phyloP scores from a whole-genome alignment of 2,113 vertebrate genomes.

The Caranx melampygus region DNA sequence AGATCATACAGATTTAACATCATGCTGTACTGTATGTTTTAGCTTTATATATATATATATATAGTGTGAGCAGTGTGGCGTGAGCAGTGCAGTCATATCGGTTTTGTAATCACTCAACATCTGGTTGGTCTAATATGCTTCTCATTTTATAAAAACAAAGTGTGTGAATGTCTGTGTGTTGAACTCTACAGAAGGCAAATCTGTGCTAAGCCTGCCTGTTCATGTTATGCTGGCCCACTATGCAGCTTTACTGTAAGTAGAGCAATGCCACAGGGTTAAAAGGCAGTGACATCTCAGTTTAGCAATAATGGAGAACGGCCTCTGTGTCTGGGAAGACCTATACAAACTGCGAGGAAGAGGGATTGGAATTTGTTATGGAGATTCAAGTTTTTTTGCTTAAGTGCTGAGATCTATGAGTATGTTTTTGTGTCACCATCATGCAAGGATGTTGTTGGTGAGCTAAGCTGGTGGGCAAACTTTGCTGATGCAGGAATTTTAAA shows the following conservation, averaged over 20 bases:
- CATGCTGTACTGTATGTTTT: background rate
- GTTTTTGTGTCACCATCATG: background rate
- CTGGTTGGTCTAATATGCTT: conserved; percentile 7
- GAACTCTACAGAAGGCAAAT: conserved; percentile 21
- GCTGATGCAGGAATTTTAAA: conserved; percentile 39
- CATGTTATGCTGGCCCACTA: conserved; percentile 42
- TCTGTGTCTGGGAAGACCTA: conserved; percentile 29
- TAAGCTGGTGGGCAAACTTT: background rate
- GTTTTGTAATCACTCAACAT: background rate
- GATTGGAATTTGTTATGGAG: conserved; percentile 51
- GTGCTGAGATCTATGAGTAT: background rate
- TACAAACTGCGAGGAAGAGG: conserved; percentile 23
- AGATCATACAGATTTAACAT: background rate
- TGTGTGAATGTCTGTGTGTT: conserved; percentile 4
- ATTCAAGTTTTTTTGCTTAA: conserved; percentile 1
- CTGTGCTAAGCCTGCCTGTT: conserved; percentile 44
- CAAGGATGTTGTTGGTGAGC: conserved; percentile 1
- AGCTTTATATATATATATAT: background rate
- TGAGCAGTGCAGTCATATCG: too few species aligned
- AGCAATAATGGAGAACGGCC: conserved; percentile 36
- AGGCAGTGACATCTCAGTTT: conserved; percentile 41
- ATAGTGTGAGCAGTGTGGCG: too few species aligned
- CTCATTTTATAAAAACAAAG: background rate
- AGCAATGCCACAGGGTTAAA: conserved; percentile 64
- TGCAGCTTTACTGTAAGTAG: conserved; percentile 74